Conservation (phyloP, 1,140 invertebrate genomes). For the Drosophila obscura region DNA sequence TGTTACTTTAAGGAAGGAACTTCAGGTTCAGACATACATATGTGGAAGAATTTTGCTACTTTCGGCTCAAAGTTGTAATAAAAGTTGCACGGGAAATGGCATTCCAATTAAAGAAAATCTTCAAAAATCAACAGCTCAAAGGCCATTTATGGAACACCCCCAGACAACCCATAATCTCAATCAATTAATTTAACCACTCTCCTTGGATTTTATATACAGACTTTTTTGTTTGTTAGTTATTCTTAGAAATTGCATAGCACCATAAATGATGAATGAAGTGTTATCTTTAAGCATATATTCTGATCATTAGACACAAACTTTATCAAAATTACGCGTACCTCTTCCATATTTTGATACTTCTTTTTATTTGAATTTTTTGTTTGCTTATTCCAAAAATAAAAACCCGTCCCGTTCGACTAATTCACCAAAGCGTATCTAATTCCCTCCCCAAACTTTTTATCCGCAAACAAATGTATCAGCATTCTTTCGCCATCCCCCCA, state of each 20-base stretch:
- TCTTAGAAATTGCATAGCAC: slow-evolving; percentile 48
- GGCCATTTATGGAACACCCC: not conserved
- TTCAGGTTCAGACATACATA: too few species aligned
- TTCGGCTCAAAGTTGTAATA: too few species aligned
- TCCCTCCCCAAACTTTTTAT: slow-evolving; percentile 36
- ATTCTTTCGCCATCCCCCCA: slow-evolving; percentile 32
- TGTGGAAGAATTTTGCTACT: too few species aligned
- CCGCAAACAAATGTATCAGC: slow-evolving; percentile 42
- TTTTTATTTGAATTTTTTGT: not conserved
- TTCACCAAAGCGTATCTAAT: slow-evolving; percentile 71
- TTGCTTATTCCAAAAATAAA: slow-evolving; percentile 13
- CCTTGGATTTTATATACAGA: not conserved
- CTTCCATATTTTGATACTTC: slow-evolving; percentile 5
- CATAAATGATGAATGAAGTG: slow-evolving; percentile 39
- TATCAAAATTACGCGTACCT: slow-evolving; percentile 10
- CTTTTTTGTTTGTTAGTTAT: slow-evolving; percentile 22
- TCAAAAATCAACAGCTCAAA: slow-evolving; percentile 2
- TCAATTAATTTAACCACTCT: slow-evolving; percentile 22
- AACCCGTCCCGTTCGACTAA: slow-evolving; percentile 30
- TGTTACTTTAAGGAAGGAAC: too few species aligned
- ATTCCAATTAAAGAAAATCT: slow-evolving; percentile 1
- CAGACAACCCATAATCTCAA: slow-evolving; percentile 1
- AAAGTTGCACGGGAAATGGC: slow-evolving; percentile 7
- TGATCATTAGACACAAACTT: slow-evolving; percentile 10
- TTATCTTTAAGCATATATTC: slow-evolving; percentile 37